These are phyloP conservation scores for Cyclopterus lumpus DNA, from an alignment of 2,797 vertebrate species.

Conservation along the genomic window DNA sequence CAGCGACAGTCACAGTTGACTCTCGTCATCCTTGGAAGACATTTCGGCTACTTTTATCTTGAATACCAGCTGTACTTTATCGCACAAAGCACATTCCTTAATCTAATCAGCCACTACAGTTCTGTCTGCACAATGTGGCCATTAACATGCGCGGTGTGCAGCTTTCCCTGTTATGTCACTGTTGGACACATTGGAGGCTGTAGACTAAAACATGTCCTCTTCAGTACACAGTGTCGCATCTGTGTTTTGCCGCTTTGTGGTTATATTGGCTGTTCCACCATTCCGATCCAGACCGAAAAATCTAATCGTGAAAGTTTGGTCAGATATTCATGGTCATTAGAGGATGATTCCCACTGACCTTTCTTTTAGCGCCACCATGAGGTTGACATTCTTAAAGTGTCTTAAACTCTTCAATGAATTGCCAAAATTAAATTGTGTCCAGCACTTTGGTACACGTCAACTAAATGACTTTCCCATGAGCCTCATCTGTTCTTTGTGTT, in stretches of 20 bases:
- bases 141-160: constrained; percentile 10
- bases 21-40: constrained; percentile 34
- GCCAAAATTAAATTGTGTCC: background rate
- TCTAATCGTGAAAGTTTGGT: background rate
- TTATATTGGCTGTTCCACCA: too few species aligned
- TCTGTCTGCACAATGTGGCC: constrained; percentile 4
- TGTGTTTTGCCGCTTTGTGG: too few species aligned
- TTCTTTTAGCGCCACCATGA: background rate
- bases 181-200: background rate
- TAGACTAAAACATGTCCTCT: too few species aligned
- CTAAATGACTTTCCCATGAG: background rate
- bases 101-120: constrained; percentile 28
- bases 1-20: constrained; percentile 32
- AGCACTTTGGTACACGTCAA: background rate
- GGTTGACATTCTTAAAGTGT: background rate
- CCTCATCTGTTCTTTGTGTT: background rate
- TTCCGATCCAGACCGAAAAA: too few species aligned
- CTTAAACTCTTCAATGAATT: background rate
- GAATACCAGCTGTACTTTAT: constrained; percentile 37
- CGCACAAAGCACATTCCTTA: constrained; percentile 19
- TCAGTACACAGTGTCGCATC: background rate
- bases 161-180: background rate
- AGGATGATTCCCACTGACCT: background rate
- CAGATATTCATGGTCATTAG: background rate
- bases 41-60: constrained; percentile 25